Evolutionary conservation across 2,113 vertebrate species (phyloP), one percentile per base, ranked within the genome.

Genomic region (Perognathus longimembris): DNA sequence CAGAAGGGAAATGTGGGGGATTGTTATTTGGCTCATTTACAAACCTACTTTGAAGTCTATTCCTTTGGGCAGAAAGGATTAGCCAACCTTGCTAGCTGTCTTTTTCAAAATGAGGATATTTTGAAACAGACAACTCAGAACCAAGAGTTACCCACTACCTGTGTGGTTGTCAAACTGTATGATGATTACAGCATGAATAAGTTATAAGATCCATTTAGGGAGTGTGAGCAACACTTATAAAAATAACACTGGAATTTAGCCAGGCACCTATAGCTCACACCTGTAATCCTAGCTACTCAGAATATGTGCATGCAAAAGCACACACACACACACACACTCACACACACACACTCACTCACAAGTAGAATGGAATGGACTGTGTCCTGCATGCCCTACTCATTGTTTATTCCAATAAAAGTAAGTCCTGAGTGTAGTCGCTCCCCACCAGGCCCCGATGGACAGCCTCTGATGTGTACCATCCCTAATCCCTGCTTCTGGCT

Each of bases 401-500:
- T 28, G 10, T 20, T 9, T 6, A 17, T 21, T 1, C 5, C 11
- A 21, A 30, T 15, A 32, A 45, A 36, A 63, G 34, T 32, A 59
- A 76, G 40, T n/a, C 45, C 63, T 12, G 8, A 34, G 20, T 42
- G 30, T 3, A 17, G 20, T 11, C 6, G 3, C 1, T 2, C 26
- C 34, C 14, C 1, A 15, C 3, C n/a, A 30, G 45, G 4, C 36
- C n/a, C 45, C 73, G 36, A 50, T 5, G 59, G 73, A 7, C 20
- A 24, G 6, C 64, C 15, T 38, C 36, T 61, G 17, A 7, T 3
- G n/a, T 34, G 17, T 26, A 20, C 1, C 0, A 0, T 4, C 22
- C 4, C 42, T 9, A 0, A 18, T 6, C 15, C n/a, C 15, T 0
- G 0, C 24, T 15, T 50, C 24, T 18, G 42, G 32, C 22, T 40